Evolutionary conservation across 2,797 vertebrate species (phyloP).

Genomic region (Phrynocephalus guinanensis): DNA sequence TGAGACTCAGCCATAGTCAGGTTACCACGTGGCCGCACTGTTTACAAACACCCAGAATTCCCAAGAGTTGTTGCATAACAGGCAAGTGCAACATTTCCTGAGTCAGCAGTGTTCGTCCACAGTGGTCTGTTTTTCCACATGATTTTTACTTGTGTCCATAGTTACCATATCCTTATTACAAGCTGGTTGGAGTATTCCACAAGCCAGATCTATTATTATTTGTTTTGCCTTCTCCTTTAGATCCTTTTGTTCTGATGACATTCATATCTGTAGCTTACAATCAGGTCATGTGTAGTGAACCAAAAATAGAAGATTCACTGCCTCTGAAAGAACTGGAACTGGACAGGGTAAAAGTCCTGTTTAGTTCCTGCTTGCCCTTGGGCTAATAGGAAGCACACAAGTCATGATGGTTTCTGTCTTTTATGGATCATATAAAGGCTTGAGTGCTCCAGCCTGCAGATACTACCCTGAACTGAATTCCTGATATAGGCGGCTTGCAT

Average conservation of each 20-base stretch:
- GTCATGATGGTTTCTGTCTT: background rate
- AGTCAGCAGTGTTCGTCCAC: background rate
- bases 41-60: constrained; percentile 76
- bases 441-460: background rate
- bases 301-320: constrained; percentile 66
- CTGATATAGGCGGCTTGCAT: background rate
- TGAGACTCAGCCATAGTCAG: background rate
- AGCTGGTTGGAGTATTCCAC: constrained; percentile 13
- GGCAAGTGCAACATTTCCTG: constrained; percentile 43
- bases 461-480: background rate
- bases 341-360: constrained; percentile 51
- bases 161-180: background rate
- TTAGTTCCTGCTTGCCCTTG: constrained; percentile 57
- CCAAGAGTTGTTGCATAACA: constrained; percentile 38
- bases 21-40: constrained; percentile 57
- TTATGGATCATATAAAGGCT: background rate
- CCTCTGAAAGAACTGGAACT: constrained; percentile 53
- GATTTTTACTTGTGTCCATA: background rate
- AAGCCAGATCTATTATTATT: background rate
- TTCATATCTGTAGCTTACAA: constrained; percentile 51
- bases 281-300: constrained; percentile 49
- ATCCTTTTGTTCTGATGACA: constrained; percentile 41
- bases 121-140: constrained; percentile 17
- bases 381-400: background rate
- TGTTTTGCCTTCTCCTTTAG: background rate